A percentile compares a stretch with the other conserved stretches of the same genome.
Evolutionary conservation across 2,888 invertebrate species (phyloP).

Genomic region (Megastigmus dorsalis): DNA sequence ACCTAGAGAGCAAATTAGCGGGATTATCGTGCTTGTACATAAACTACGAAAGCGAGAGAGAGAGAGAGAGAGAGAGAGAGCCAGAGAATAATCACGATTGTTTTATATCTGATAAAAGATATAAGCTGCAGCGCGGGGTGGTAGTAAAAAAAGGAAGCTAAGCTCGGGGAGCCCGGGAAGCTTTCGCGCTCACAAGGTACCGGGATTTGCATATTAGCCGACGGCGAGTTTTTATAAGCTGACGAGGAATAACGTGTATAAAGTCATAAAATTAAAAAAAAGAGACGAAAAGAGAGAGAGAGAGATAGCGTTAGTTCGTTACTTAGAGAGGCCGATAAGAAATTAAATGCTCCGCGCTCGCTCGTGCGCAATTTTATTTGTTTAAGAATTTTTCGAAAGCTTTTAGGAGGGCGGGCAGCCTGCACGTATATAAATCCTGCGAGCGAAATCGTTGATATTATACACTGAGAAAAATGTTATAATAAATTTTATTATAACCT

Average conservation of each 20-base stretch:
- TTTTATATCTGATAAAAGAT: constrained; percentile 44
- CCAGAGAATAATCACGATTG: constrained; percentile 37
- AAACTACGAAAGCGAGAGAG: neutral
- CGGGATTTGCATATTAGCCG: constrained; percentile 37
- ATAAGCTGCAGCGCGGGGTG: neutral
- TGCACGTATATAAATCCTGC: too few species aligned
- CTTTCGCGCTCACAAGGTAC: neutral
- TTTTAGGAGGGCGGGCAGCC: too few species aligned
- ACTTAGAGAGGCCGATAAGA: neutral
- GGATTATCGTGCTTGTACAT: constrained; percentile 34
- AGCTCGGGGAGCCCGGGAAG: neutral
- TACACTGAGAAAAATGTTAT: too few species aligned
- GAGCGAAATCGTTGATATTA: too few species aligned
- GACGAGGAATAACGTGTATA: constrained; percentile 4
- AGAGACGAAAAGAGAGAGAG: too few species aligned
- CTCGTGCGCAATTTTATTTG: constrained; percentile 7
- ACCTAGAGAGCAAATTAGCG: constrained; percentile 44
- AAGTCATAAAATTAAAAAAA: constrained; percentile 38
- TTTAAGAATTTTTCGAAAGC: neutral
- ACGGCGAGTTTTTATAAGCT: neutral
- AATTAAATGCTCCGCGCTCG: neutral
- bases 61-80: neutral
- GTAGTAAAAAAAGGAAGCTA: constrained; percentile 18
- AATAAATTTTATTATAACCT: too few species aligned
- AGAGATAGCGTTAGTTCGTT: neutral